A percentile compares a stretch with the other conserved stretches of the same genome.
These are phyloP conservation scores for Chaetogeoica ovagalla DNA, from an alignment of 2,888 invertebrate species.

Conservation along the genomic window DNA sequence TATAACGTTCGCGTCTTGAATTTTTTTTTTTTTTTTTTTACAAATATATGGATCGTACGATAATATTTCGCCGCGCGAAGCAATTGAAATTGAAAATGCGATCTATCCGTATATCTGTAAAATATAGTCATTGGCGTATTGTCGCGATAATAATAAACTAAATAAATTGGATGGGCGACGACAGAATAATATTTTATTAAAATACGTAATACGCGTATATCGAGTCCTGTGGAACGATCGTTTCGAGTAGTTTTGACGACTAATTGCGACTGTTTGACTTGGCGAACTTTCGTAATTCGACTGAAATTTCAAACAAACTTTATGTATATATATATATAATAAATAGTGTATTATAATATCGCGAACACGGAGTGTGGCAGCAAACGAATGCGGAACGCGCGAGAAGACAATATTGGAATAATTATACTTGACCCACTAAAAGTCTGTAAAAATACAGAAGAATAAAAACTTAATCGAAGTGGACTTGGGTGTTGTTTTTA, in stretches of 20 bases:
- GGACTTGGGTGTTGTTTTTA: too few relatives aligned
- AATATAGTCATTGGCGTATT: not conserved
- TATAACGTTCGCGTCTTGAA: not conserved
- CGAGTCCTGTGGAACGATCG: slow-evolving; percentile 9
- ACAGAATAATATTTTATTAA: not conserved
- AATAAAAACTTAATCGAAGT: too few relatives aligned
- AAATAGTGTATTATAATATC: too few relatives aligned
- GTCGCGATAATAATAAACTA: not conserved
- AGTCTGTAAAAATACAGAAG: too few relatives aligned
- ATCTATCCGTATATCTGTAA: slow-evolving; percentile 24
- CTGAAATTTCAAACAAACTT: slow-evolving; percentile 26
- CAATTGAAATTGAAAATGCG: slow-evolving; percentile 20
- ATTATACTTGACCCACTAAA: too few relatives aligned
- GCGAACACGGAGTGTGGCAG: too few relatives aligned
- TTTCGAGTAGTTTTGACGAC: slow-evolving; percentile 14
- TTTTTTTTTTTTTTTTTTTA: too few relatives aligned
- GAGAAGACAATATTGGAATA: too few relatives aligned
- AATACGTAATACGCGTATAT: not conserved
- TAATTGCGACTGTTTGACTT: slow-evolving; percentile 45
- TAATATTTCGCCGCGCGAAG: not conserved
- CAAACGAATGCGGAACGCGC: too few relatives aligned
- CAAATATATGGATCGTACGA: not conserved
- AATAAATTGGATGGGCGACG: slow-evolving; percentile 7
- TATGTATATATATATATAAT: too few relatives aligned
- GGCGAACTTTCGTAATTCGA: slow-evolving; percentile 28